Conservation (phyloP, 1,140 invertebrate species). For the Ectropis grisescens region DNA sequence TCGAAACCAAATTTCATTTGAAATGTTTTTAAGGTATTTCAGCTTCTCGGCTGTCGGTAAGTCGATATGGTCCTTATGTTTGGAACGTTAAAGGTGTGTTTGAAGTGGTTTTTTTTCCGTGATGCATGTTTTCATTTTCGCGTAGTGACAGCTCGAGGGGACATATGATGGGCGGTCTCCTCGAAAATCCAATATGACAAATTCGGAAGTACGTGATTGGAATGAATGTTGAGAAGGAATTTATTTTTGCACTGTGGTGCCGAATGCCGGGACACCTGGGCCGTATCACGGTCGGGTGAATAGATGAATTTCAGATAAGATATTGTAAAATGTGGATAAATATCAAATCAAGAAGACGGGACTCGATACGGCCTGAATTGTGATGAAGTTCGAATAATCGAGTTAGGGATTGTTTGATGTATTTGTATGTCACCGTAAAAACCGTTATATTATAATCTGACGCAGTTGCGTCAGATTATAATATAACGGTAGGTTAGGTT, state of each 20-base stretch:
- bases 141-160: conserved; percentile 48
- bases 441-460: too few species aligned
- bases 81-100: too few species aligned
- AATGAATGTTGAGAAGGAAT: conserved; percentile 45
- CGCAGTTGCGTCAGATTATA: too few species aligned
- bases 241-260: conserved; percentile 36
- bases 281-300: conserved; percentile 16
- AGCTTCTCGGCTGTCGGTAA: too few species aligned
- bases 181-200: conserved; percentile 68
- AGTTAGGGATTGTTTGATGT: too few species aligned
- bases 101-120: conserved; percentile 2
- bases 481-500: too few species aligned
- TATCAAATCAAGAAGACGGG: too few species aligned
- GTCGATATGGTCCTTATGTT: too few species aligned
- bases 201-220: conserved; percentile 64
- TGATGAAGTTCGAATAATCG: too few species aligned
- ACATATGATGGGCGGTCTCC: conserved; percentile 48
- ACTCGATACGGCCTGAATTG: conserved; percentile 12
- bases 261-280: conserved; percentile 26
- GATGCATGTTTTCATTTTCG: conserved; percentile 62
- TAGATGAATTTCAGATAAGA: conserved; percentile 16
- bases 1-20: neutral
- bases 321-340: too few species aligned
- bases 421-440: too few species aligned
- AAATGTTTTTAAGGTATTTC: neutral